Base-by-base conservation (phyloP, 1,140 invertebrate genomes). In the Drosophila suzukii region DNA sequence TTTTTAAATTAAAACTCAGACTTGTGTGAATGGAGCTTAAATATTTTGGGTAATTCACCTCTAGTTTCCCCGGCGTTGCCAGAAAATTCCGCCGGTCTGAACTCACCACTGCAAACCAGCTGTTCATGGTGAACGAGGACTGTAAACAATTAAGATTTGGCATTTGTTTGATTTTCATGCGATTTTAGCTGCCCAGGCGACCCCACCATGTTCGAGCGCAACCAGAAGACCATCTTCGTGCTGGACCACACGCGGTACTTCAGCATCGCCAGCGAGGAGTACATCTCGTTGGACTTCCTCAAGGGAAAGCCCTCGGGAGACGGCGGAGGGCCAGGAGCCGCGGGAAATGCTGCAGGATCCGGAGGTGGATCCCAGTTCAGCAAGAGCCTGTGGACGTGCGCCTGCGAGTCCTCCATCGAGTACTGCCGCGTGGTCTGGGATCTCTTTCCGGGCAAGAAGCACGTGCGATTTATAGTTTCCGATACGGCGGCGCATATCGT, bases 361-460 rank as follows among this genome's bases (percentile, higher is more conserved):
- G 62, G 17, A 38, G 30, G 53, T 34, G 66, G 78, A 41, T 67
- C 82, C 6, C 77, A 81, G 53, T 79, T 92, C 17, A 91, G 89
- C 44, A 99, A 99, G 93, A 97, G 97, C 8, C 86, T 99, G 49
- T 99, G 98, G 98, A 99, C 98, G 1, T 98, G 96, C 83, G 96
- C 96, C 82, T 96, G 99, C 2, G 98, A 99, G 94, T 96, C 97
- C 5, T 96, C 97, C 4, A 94, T 98, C 53, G 98, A 99, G 93
- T 99, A 99, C 91, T 98, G 97, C 88, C 94, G 98, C 24, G 98
- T 99, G 77, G 97, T 98, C 7, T 99, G 97, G 97, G 98, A 99
- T 93, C 94, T 99, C 27, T 99, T 98, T 94, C 97, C 98, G 0
- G 93, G 94, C 41, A 96, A 96, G 65, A 97, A 98, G 95, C 93